Base-by-base conservation (phyloP, 2,888 invertebrate species). In the Machimus atricapillus region DNA sequence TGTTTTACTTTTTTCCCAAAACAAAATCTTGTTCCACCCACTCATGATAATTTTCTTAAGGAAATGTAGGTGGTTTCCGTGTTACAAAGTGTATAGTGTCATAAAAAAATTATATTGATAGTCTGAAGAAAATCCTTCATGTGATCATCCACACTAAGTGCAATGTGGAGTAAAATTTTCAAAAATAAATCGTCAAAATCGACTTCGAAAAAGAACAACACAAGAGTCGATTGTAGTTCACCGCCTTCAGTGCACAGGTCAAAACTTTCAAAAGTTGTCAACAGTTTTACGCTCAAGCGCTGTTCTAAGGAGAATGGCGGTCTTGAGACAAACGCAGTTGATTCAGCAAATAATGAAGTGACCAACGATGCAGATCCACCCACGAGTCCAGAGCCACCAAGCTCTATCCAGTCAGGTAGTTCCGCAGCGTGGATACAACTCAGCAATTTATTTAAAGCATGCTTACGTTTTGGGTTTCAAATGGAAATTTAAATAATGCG, bases 131-230 rank as follows among this genome's bases (percentile, higher is more conserved):
- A 23, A 9, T 23, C 23, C 23, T n/a, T 23, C 7, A 19, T 58
- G 23, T 92, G 91, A 89, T 23, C 9, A 58, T 58, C 58, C 23
- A n/a, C 12, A 58, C 43, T 23, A 12, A 58, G 66, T 66, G 92
- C 91, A 90, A 92, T 92, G 91, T 92, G 92, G 92, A 90, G 91
- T 89, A 92, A 91, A 89, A 92, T 92, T 86, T 92, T 92, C 87
- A 92, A 92, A 90, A 90, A 52, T 73, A 82, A 58, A 76, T 58
- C 52, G 37, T 81, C 85, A 23, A 86, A 87, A 78, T 85, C 40
- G 16, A 16, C 73, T 6, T 27, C 27, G 0, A 83, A 73, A 73
- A 56, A 81, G 66, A 23, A 27, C 3, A 86, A 79, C 85, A 66
- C 77, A 37, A 52, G 74, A 85, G 31, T 14, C 37, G 23, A 82